phyloP scores from a whole-genome alignment of 2,113 vertebrate species.

The Anthoscopus minutus region DNA sequence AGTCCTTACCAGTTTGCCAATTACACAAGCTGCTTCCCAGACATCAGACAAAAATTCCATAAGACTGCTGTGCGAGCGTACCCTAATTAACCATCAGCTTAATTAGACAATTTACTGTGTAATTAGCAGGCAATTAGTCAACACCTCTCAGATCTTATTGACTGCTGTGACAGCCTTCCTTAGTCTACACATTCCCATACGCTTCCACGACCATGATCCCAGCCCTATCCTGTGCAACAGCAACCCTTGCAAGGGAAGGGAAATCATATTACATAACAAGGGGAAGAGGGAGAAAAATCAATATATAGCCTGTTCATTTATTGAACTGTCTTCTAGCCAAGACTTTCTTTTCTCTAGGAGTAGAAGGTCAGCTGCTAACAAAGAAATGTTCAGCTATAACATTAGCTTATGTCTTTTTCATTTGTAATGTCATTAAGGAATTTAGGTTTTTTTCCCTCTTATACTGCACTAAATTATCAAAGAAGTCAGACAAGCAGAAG shows the following conservation, averaged over 20 bases:
- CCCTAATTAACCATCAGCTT: constrained; percentile 94
- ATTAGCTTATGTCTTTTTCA: not conserved
- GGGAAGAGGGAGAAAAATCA: constrained; percentile 52
- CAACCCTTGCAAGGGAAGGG: constrained; percentile 34
- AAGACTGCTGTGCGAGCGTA: constrained; percentile 89
- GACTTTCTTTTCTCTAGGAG: not conserved
- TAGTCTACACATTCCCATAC: constrained; percentile 79
- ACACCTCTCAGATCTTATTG: constrained; percentile 89
- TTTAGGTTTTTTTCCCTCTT: not conserved
- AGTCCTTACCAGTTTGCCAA: constrained; percentile 86
- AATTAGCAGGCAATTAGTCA: constrained; percentile 97
- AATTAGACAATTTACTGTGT: constrained; percentile 98
- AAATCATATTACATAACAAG: constrained; percentile 65
- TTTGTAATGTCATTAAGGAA: not conserved
- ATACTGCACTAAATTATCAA: not conserved
- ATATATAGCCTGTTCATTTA: constrained; percentile 66
- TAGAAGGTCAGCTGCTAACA: constrained; percentile 8
- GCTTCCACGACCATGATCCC: constrained; percentile 69
- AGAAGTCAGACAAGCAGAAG: not conserved
- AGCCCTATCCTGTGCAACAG: constrained; percentile 9
- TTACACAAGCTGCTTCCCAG: constrained; percentile 87
- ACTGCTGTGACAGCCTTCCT: constrained; percentile 90
- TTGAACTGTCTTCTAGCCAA: constrained; percentile 56
- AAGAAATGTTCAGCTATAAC: not conserved
- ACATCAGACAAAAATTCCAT: constrained; percentile 85